Conservation (phyloP, 2,113 vertebrate genomes). For the Cebus imitator region DNA sequence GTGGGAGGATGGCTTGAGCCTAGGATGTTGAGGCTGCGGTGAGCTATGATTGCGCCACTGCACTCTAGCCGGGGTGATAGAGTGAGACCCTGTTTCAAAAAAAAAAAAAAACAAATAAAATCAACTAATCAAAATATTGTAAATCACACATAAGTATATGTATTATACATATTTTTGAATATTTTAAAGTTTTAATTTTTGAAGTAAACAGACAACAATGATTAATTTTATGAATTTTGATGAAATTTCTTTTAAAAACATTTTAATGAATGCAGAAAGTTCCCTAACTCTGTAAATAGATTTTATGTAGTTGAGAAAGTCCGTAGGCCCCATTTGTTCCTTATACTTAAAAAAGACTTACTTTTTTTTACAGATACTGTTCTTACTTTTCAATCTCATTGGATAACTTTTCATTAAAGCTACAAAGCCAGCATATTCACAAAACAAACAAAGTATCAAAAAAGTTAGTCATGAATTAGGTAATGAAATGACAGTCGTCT, state of each 20-base stretch:
- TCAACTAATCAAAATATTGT: slow-evolving; percentile 31
- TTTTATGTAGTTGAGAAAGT: slow-evolving; percentile 7
- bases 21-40: too few relatives aligned
- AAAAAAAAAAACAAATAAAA: not conserved
- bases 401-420: slow-evolving; percentile 20
- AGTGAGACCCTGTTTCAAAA: too few relatives aligned
- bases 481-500: slow-evolving; percentile 7
- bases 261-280: slow-evolving; percentile 1
- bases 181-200: slow-evolving; percentile 21
- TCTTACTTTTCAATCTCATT: slow-evolving; percentile 4
- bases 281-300: not conserved
- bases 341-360: slow-evolving; percentile 24
- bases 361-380: not conserved
- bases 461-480: not conserved
- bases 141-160: not conserved
- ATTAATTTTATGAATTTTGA: slow-evolving; percentile 18
- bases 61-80: too few relatives aligned
- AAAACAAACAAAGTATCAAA: slow-evolving; percentile 2
- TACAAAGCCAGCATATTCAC: not conserved
- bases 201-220: not conserved
- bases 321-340: not conserved
- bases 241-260: slow-evolving; percentile 40
- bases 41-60: too few relatives aligned
- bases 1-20: too few relatives aligned
- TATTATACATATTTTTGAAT: not conserved